Evolutionary conservation across 2,797 vertebrate species (phyloP), one percentile per base, ranked within the genome.

Genomic region (Threskiornis aethiopicus): DNA sequence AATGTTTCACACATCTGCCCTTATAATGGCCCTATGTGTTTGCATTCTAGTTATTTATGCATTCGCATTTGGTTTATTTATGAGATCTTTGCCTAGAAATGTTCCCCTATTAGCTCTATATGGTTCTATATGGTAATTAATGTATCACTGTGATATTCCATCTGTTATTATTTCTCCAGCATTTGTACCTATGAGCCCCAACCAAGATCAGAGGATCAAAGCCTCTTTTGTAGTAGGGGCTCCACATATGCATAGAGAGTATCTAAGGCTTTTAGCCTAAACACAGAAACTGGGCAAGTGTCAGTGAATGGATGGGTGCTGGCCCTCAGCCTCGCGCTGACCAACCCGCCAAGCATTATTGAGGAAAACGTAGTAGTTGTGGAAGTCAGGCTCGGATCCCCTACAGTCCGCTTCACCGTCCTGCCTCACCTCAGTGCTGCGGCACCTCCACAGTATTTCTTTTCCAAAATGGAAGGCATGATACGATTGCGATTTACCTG

Each of bases 11-110:
- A 86, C 82, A 47, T 97, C 75, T 93, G 75, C 57, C 79, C 65
- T 93, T 52, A 93, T 97, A 96, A 95, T 92, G 90, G 94, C 35
- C 51, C 62, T 94, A 17, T 90, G 94, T 94, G 87, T 97, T 92
- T 94, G 86, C 64, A 61, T 96, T 92, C 94, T 93, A 85, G 94
- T 96, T 97, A 96, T 84, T 97, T 95, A 97, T 96, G 93, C 94
- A 95, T 97, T 92, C 81, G 6, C 19, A 85, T 95, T 94, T 89
- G 70, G 87, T 96, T 97, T 97, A 94, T 97, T 96, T 96, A 91
- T 95, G 92, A 97, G 94, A 84, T 54, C 92, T 89, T 87, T 96
- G 90, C 81, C 90, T 89, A 93, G 87, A 92, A 94, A 78, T n/a
- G 25, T 93, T 87, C 26, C 78, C 49, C 82, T 79, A 83, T 93